Evolutionary conservation across 2,113 vertebrate genomes (phyloP), one percentile per base, ranked within the genome.

Genomic region (Tylochromis polylepis): DNA sequence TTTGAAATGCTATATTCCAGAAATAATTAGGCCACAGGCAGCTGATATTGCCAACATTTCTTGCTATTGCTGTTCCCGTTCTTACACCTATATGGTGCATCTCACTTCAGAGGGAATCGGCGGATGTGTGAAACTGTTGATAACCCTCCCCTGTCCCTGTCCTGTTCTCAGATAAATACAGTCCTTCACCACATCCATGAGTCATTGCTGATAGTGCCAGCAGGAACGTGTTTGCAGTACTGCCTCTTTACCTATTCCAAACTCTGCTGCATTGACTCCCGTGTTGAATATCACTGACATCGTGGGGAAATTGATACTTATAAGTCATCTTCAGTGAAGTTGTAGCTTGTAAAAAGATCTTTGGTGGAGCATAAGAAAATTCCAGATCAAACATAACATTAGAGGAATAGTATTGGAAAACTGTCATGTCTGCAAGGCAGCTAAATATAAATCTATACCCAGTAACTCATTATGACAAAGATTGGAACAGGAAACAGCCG

Each of bases 161-260:
- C 83, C 83, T 87, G 70, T 77, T 92, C 77, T 43, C 41, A 77
- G 59, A 89, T 85, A 91, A 89, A 93, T 82, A 85, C 91, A 93
- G 82, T 83, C 87, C 87, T 89, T 95, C 84, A 84, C 49, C 86
- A 81, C 86, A 86, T 89, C 62, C 58, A 79, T 92, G 92, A 94
- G 92, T 94, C 87, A 93, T 79, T 81, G 85, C 72, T 79, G 84
- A 87, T 88, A 56, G 85, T 84, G 84, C 89, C 84, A 94, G 75
- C 90, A 85, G 90, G 79, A 94, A 90, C 81, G 83, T 92, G 89
- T 90, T 87, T 81, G 89, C 85, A 89, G 89, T 79, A 77, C 82
- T 81, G 86, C 88, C 86, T 92, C 78, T 89, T 90, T 87, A 86
- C 84, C 93, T 89, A 92, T 93, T 92, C 90, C 92, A 41, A 86